These are phyloP conservation scores for Syngnathus floridae DNA, from an alignment of 2,113 vertebrate species.

Conservation along the genomic window DNA sequence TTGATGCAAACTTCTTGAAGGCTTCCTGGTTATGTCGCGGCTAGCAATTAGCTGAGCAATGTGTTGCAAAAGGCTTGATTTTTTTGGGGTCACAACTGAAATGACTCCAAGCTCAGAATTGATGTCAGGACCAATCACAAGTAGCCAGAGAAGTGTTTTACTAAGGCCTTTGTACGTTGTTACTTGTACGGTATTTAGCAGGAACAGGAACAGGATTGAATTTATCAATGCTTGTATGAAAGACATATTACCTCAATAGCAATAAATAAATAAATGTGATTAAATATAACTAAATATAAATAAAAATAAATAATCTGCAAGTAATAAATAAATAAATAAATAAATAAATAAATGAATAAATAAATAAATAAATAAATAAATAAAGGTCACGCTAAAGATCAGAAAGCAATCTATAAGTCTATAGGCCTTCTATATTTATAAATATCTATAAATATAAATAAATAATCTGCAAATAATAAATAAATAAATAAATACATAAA, in stretches of 20 bases:
- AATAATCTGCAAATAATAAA: too few species aligned
- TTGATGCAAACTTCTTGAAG: slow-evolving; percentile 32
- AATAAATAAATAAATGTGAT: not conserved
- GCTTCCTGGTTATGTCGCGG: slow-evolving; percentile 48
- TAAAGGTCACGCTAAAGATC: too few species aligned
- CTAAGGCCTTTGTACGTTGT: slow-evolving; percentile 45
- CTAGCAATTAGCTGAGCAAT: slow-evolving; percentile 61
- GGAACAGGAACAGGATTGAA: slow-evolving; percentile 30
- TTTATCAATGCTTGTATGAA: slow-evolving; percentile 50
- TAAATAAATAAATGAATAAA: too few species aligned
- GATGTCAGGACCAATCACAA: slow-evolving; percentile 62
- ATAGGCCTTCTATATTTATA: too few species aligned
- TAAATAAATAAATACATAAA: too few species aligned
- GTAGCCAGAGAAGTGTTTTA: slow-evolving; percentile 34
- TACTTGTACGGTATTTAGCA: slow-evolving; percentile 27
- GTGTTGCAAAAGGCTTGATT: slow-evolving; percentile 49
- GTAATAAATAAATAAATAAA: too few species aligned
- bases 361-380: too few species aligned
- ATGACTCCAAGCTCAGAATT: slow-evolving; percentile 53
- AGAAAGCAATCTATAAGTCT: too few species aligned
- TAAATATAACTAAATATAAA: too few species aligned
- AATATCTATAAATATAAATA: too few species aligned
- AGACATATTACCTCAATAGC: slow-evolving; percentile 28
- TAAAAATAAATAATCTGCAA: too few species aligned
- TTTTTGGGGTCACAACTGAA: slow-evolving; percentile 37